phyloP scores from a whole-genome alignment of 2,797 vertebrate genomes.

The Sciurus carolinensis region DNA sequence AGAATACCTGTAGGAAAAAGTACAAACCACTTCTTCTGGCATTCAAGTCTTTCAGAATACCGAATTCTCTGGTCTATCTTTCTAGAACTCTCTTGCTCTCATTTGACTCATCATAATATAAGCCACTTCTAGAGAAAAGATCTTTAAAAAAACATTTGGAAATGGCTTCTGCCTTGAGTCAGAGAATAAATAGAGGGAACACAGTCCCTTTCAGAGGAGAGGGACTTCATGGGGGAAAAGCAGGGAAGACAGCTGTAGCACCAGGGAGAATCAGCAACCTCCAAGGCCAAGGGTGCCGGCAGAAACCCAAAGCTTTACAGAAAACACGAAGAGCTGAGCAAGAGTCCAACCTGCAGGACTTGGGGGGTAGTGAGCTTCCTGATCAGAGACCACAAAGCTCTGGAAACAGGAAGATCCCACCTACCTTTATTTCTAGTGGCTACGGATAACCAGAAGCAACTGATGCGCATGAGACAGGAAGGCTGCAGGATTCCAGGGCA shows the following conservation, averaged over 20 bases:
- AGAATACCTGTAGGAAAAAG: background rate
- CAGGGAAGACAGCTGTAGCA: rapidly evolving
- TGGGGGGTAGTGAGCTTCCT: background rate
- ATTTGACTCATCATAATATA: background rate
- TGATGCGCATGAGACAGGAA: background rate
- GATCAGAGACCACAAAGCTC: background rate
- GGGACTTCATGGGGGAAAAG: background rate
- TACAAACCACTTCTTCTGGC: background rate
- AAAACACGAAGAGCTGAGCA: background rate
- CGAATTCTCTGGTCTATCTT: background rate
- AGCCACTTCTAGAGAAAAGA: background rate
- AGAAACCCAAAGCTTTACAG: background rate
- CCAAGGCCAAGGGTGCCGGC: rapidly evolving
- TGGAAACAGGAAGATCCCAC: background rate
- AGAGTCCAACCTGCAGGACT: background rate
- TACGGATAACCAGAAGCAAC: background rate
- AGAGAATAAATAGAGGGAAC: background rate
- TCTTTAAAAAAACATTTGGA: background rate
- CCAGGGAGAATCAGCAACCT: background rate
- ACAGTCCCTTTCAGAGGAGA: background rate
- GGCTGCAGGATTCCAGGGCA: background rate
- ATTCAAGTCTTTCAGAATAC: background rate
- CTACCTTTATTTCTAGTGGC: background rate
- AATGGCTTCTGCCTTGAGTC: background rate
- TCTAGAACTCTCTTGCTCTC: background rate